Evolutionary conservation across 2,797 vertebrate species (phyloP).

Genomic region (Malacoraja senta): DNA sequence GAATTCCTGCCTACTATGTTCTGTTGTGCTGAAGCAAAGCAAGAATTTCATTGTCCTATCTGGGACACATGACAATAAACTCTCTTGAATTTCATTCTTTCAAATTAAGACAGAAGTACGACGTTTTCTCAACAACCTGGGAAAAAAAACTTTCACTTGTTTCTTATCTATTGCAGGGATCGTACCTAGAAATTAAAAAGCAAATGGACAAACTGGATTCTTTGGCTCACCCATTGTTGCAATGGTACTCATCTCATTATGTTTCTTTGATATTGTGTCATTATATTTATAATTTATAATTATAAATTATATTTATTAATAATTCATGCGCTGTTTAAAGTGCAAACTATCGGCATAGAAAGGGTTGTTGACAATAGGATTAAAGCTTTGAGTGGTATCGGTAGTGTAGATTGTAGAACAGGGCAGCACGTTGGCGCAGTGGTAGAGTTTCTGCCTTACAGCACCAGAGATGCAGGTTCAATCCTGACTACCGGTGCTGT

Average conservation of each 20-base stretch:
- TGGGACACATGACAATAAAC: too few relatives aligned
- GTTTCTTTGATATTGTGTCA: neutral
- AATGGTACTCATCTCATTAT: conserved; percentile 63
- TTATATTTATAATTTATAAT: too few relatives aligned
- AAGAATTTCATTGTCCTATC: too few relatives aligned
- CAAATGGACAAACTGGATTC: conserved; percentile 98
- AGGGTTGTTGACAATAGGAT: neutral
- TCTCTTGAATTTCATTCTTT: too few relatives aligned
- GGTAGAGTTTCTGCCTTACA: too few relatives aligned
- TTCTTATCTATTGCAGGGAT: conserved; percentile 67
- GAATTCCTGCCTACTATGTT: neutral
- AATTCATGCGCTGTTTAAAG: too few relatives aligned
- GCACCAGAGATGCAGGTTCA: too few relatives aligned
- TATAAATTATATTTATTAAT: neutral
- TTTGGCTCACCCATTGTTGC: conserved; percentile 87
- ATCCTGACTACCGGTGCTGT: too few relatives aligned
- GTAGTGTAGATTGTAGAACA: too few relatives aligned
- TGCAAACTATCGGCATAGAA: neutral
- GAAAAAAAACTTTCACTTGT: neutral
- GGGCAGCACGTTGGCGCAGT: too few relatives aligned
- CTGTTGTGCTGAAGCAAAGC: too few relatives aligned
- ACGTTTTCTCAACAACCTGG: neutral
- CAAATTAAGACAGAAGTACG: neutral
- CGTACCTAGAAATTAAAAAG: conserved; percentile 97
- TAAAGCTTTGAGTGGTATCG: neutral